These are phyloP conservation scores for Sarcophaga rosellei DNA, from an alignment of 2,888 invertebrate genomes.

Conservation along the genomic window DNA sequence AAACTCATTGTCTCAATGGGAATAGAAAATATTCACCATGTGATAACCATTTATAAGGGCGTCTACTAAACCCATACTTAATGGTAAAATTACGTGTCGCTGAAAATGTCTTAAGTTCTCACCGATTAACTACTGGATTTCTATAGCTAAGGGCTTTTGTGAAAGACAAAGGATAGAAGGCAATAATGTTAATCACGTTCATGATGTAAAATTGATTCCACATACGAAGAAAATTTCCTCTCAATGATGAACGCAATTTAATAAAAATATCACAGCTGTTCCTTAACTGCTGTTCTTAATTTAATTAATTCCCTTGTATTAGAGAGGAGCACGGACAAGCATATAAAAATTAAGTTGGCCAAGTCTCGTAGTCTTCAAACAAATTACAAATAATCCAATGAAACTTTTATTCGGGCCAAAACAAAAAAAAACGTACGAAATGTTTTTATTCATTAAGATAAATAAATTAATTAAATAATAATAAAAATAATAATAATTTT, in stretches of 20 bases:
- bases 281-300: not conserved
- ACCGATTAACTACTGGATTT: too few species aligned
- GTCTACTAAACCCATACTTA: fast-evolving
- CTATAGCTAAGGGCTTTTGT: too few species aligned
- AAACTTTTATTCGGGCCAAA: slow-evolving; percentile 23
- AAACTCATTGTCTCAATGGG: too few species aligned
- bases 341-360: not conserved
- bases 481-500: slow-evolving; percentile 29
- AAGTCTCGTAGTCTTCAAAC: not conserved
- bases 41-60: too few species aligned
- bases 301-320: not conserved
- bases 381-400: slow-evolving; percentile 35
- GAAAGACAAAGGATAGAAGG: fast-evolving
- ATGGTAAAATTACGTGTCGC: too few species aligned
- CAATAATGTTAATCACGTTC: too few species aligned
- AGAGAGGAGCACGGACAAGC: not conserved
- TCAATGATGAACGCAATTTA: too few species aligned
- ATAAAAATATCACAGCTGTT: not conserved
- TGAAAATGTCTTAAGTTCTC: too few species aligned
- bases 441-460: slow-evolving; percentile 56
- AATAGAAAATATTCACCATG: too few species aligned
- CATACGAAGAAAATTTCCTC: too few species aligned
- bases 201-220: too few species aligned
- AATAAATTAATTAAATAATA: slow-evolving; percentile 51
- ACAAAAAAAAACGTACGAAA: not conserved